These are phyloP conservation scores for Nicator chloris DNA, from an alignment of 2,113 vertebrate genomes.

Conservation along the genomic window DNA sequence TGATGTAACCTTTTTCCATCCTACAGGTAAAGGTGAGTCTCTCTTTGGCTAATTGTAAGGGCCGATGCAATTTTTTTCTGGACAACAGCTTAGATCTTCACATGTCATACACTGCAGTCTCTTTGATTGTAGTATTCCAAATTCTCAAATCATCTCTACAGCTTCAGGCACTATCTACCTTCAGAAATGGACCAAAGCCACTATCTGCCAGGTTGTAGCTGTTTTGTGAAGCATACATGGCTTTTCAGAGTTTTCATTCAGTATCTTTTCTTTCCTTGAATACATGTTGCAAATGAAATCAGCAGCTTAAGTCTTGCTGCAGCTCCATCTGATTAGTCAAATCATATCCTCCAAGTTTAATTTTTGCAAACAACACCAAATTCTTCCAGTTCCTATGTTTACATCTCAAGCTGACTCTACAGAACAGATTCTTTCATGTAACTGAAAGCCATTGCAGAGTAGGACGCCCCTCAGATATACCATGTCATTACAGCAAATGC, in stretches of 20 bases:
- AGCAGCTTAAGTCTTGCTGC: background rate
- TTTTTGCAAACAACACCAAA: background rate
- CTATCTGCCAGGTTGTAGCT: background rate
- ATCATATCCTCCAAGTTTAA: background rate
- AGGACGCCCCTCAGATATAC: background rate
- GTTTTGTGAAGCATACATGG: background rate
- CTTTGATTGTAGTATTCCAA: background rate
- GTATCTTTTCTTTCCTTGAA: background rate
- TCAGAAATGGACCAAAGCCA: background rate
- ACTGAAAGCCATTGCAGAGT: rapidly evolving
- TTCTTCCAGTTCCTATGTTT: background rate
- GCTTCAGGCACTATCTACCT: background rate
- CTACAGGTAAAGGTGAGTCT: background rate
- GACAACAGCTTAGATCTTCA: background rate
- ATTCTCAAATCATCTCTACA: background rate
- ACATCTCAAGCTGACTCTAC: background rate
- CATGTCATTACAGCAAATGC: background rate
- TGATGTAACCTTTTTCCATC: background rate
- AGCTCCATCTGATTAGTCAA: background rate
- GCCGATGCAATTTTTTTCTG: background rate
- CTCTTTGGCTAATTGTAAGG: background rate
- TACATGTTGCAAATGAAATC: background rate
- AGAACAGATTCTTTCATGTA: background rate
- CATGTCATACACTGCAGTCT: background rate
- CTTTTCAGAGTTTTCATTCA: background rate